phyloP scores from a whole-genome alignment of 2,888 invertebrate genomes.

The Trachelus tabidus region DNA sequence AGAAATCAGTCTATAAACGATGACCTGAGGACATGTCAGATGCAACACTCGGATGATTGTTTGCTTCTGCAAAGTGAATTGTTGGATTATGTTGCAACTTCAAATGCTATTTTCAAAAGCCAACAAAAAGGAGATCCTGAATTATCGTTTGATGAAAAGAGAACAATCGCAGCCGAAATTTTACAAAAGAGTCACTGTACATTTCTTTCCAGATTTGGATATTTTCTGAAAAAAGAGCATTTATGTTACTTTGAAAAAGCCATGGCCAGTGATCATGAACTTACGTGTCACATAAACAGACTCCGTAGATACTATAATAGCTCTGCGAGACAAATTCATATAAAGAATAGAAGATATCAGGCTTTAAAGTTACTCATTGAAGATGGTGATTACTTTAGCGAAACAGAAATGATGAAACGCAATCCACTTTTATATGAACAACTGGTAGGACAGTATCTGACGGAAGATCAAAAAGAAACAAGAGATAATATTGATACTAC shows the following conservation, averaged over 20 bases:
- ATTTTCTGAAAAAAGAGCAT: slow-evolving; percentile 75
- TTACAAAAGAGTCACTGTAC: slow-evolving; percentile 74
- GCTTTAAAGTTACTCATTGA: slow-evolving; percentile 81
- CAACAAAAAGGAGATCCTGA: slow-evolving; percentile 85
- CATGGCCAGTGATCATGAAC: slow-evolving; percentile 69
- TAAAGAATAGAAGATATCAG: slow-evolving; percentile 85
- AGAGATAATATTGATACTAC: slow-evolving; percentile 72
- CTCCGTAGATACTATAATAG: slow-evolving; percentile 71
- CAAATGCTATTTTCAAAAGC: slow-evolving; percentile 74
- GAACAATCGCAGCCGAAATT: slow-evolving; percentile 74
- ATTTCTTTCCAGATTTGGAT: slow-evolving; percentile 84
- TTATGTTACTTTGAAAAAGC: slow-evolving; percentile 74
- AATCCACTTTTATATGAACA: slow-evolving; percentile 92
- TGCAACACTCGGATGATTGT: slow-evolving; percentile 9
- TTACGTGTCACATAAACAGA: slow-evolving; percentile 74
- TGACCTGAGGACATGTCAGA: neutral
- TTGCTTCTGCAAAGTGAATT: slow-evolving; percentile 70
- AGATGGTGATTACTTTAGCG: slow-evolving; percentile 85
- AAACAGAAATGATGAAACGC: slow-evolving; percentile 92
- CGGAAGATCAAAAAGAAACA: slow-evolving; percentile 78
- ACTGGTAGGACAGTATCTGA: slow-evolving; percentile 86
- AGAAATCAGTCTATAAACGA: too few relatives aligned
- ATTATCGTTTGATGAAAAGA: slow-evolving; percentile 76
- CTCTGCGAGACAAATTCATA: slow-evolving; percentile 68
- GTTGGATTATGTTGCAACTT: slow-evolving; percentile 70